Base-by-base conservation (phyloP, 1,140 invertebrate genomes). In the Atta cephalotes region DNA sequence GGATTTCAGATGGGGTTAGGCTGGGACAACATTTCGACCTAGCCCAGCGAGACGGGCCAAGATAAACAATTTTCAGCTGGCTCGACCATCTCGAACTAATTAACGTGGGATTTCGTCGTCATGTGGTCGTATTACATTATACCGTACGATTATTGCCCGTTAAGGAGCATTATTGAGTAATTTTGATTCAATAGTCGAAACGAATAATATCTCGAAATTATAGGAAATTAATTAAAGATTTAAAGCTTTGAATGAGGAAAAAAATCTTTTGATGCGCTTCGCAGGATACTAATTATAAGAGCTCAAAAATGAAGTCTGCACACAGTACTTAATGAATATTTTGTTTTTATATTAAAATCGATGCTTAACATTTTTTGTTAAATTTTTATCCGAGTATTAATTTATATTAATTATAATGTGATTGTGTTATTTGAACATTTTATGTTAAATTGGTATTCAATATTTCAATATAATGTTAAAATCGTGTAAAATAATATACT, bases 71-170 rank as follows among this genome's bases (percentile, higher is more conserved):
- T 92, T 93, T 92, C 88, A 92, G 21, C 88, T 89, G 74, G 78
- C 88, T 91, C 93, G 88, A 77, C 92, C 89, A 87, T 91, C 90
- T 92, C 92, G 89, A 92, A 93, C 92, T 94, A 94, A 94, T 94
- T 94, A 94, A 94, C 88, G 93, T 92, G 92, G 86, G 91, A 93
- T 93, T 87, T 79, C 70, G n/a, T 39, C 87, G 68, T 65, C 88
- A 84, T 45, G 68, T 74, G 58, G 39, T 49, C 76, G 81, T 72
- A 90, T 88, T 62, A 68, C 80, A 51, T 84, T 84, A 35, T 0
- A 84, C 51, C 77, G 12, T 18, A 45, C 25, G 56, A 84, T 84
- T 84, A 84, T 84, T 35, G 25, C 21, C 12, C 12, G 28, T 84
- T 62, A 62, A 62, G 14, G 39, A 49, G 60, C 39, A 62, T 51